Percentiles rank a stretch among this genome's conserved stretches.
phyloP scores from a whole-genome alignment of 2,888 invertebrate genomes.

The Neoscelio sp. region DNA sequence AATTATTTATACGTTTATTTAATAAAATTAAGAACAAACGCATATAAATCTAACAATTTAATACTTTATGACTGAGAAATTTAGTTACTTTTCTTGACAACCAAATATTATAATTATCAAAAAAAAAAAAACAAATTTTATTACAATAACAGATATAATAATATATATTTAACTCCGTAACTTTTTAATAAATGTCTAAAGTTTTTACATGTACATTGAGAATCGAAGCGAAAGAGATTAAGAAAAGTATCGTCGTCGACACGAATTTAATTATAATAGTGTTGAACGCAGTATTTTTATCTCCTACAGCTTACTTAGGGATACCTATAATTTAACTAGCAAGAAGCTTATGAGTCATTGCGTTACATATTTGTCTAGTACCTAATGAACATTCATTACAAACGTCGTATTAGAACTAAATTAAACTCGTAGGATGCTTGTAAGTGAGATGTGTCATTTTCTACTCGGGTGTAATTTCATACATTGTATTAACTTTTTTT shows the following conservation, averaged over 20 bases:
- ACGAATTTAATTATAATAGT: conserved; percentile 29
- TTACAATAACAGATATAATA: no score
- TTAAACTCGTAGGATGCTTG: conserved; percentile 59
- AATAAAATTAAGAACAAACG: no score
- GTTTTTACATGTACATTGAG: background rate
- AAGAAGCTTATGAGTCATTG: conserved; percentile 43
- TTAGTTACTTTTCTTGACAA: no score
- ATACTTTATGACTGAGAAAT: no score
- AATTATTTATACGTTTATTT: no score
- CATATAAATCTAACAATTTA: no score
- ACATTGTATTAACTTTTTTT: conserved; percentile 51
- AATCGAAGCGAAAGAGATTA: conserved; percentile 17
- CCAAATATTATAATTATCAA: no score
- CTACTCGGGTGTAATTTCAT: conserved; percentile 45
- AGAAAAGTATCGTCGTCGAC: conserved; percentile 7
- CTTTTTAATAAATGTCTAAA: background rate
- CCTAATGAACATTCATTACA: conserved; percentile 46
- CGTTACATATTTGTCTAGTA: conserved; percentile 60
- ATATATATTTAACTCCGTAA: no score
- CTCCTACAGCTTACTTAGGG: conserved; percentile 17
- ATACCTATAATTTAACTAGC: conserved; percentile 53
- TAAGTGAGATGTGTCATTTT: conserved; percentile 53
- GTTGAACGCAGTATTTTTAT: conserved; percentile 20
- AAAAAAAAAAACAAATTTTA: no score
- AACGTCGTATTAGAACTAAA: conserved; percentile 48